A percentile compares a stretch with the other conserved stretches of the same genome.
These are phyloP conservation scores for Mythimna albipuncta DNA, from an alignment of 2,888 invertebrate species.

Conservation along the genomic window DNA sequence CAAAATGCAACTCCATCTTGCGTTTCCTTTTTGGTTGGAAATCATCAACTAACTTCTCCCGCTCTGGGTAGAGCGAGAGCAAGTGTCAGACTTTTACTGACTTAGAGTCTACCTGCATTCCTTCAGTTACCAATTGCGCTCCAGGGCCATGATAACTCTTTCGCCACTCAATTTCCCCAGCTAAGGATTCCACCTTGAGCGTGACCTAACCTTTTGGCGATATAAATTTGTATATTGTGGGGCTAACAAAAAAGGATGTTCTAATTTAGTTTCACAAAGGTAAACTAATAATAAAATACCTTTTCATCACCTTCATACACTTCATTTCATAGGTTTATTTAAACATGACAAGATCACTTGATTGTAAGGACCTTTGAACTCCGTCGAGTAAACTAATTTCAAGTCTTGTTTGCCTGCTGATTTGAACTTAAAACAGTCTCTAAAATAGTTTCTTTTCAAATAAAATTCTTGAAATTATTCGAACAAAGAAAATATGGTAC, in stretches of 20 bases:
- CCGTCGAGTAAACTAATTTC: slow-evolving; percentile 51
- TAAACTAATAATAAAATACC: slow-evolving; percentile 9
- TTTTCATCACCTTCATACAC: slow-evolving; percentile 2
- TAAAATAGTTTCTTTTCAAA: slow-evolving; percentile 43
- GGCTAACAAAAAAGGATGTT: background rate
- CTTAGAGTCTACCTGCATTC: too few relatives aligned
- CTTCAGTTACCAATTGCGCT: too few relatives aligned
- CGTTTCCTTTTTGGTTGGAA: background rate
- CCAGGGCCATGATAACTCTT: too few relatives aligned
- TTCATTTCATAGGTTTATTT: slow-evolving; percentile 40
- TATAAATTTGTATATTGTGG: background rate
- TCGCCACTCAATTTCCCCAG: too few relatives aligned
- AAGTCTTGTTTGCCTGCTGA: slow-evolving; percentile 51
- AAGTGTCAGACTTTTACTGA: background rate
- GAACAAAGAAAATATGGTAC: slow-evolving; percentile 52
- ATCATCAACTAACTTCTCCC: background rate
- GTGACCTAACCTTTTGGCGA: background rate
- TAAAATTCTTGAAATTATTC: slow-evolving; percentile 50
- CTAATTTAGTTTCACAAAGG: background rate
- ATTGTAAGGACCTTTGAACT: slow-evolving; percentile 54
- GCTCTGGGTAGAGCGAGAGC: background rate
- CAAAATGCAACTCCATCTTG: background rate
- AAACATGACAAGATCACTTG: slow-evolving; percentile 48
- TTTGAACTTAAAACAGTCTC: slow-evolving; percentile 36
- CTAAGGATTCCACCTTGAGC: background rate